Base-by-base conservation (phyloP, 2,888 invertebrate species). In the Drosophila nigricruria region DNA sequence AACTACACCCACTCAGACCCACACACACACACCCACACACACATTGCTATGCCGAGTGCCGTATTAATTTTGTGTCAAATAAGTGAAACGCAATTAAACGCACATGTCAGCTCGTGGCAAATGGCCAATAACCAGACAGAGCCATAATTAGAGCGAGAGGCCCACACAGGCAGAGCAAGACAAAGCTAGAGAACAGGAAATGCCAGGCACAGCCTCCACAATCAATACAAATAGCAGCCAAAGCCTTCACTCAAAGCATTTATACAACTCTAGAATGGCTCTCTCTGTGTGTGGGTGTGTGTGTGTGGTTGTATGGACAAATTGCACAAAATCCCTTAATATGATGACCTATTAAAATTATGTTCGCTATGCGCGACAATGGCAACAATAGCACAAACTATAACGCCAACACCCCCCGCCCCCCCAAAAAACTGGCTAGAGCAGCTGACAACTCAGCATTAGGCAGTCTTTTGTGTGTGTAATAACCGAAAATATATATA, bases 61-160 rank as follows among this genome's bases (percentile, higher is more conserved):
- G 78, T 86, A 91, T 90, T 86, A 88, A 90, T 89, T 79, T 90
- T 88, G 80, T 88, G 89, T 89, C 83, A 87, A 90, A 84, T 91
- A 90, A 89, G 83, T 84, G 77, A 90, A 89, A 90, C 80, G 80
- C 82, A 88, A 90, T 88, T 90, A 88, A 90, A 85, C 89, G 82
- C 89, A 88, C 89, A 88, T 90, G 88, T 81, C 90, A 85, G 76
- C 75, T 73, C 66, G 49, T 79, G 79, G 77, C 79, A 87, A 88
- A 83, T 83, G 84, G 78, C 79, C 87, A 89, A 81, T 89, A 83
- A 73, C 79, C 72, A 73, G 65, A 58, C 56, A 56, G 59, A 62
- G 30, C 54, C 56, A 38, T 32, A 62, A 42, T 59, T 49, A 40
- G 27, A 25, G 25, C 1, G 61, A 54, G 53, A 49, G 8, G n/a